Conservation (phyloP, 2,888 invertebrate species). For the Acanthoscelides obtectus region DNA sequence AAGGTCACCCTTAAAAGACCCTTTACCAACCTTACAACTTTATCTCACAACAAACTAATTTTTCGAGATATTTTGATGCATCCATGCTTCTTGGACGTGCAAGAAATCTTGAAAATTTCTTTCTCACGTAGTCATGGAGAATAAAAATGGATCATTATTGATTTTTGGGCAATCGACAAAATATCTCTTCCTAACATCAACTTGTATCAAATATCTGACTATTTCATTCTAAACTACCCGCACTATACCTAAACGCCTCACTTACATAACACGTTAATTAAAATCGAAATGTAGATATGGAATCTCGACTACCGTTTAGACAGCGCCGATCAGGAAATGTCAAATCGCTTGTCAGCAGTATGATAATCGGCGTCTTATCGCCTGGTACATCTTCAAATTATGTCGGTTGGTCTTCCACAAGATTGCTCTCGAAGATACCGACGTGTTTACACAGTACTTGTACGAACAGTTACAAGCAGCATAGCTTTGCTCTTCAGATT, state of each 20-base stretch:
- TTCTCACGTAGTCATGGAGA: too few species aligned
- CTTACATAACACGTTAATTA: background rate
- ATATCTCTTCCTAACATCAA: too few species aligned
- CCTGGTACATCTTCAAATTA: background rate
- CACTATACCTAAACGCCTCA: background rate
- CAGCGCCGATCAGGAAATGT: background rate
- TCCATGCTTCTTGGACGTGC: too few species aligned
- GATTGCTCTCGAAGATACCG: background rate
- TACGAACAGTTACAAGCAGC: background rate
- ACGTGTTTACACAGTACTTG: background rate
- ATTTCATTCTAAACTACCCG: background rate
- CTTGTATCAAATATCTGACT: background rate
- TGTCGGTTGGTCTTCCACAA: background rate
- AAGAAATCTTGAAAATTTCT: too few species aligned
- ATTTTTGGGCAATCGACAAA: too few species aligned
- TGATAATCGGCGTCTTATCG: background rate
- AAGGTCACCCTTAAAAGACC: too few species aligned
- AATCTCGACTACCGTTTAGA: background rate
- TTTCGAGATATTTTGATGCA: too few species aligned
- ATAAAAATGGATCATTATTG: too few species aligned
- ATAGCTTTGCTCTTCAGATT: background rate
- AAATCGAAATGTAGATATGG: too few species aligned
- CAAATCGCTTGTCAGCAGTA: background rate
- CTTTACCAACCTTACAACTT: too few species aligned
- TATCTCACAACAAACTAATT: too few species aligned